Percentiles rank a stretch among this genome's conserved stretches.
phyloP scores from a whole-genome alignment of 2,113 vertebrate species.

The Tapirus terrestris region DNA sequence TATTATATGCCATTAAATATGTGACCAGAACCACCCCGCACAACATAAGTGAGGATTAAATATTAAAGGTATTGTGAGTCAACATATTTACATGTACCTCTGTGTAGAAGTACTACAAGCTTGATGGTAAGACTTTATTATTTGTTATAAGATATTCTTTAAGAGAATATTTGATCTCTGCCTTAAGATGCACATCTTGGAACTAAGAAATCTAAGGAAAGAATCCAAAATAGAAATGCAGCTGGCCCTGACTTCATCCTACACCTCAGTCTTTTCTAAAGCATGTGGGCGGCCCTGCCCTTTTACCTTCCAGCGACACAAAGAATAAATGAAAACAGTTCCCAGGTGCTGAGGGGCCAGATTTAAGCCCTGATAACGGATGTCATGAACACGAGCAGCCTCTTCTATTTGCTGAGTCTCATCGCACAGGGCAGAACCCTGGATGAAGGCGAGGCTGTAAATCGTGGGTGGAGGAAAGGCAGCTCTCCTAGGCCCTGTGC shows the following conservation, averaged over 20 bases:
- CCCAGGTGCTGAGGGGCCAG: constrained; percentile 9
- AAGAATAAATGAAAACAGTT: constrained; percentile 35
- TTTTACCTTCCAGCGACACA: not conserved
- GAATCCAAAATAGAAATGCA: too few relatives aligned
- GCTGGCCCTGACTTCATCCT: not conserved
- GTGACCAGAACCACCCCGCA: not conserved
- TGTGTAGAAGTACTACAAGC: not conserved
- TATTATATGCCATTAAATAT: not conserved
- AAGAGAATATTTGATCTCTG: not conserved
- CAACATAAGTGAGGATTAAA: not conserved
- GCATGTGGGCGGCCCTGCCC: not conserved
- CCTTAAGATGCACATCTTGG: not conserved
- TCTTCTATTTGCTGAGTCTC: constrained; percentile 46
- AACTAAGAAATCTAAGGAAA: not conserved
- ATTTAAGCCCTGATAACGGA: constrained; percentile 41
- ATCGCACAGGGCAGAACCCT: not conserved
- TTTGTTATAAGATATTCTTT: not conserved
- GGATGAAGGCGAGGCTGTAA: constrained; percentile 48
- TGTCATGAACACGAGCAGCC: not conserved
- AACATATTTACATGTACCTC: not conserved
- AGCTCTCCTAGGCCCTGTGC: not conserved
- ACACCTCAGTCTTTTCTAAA: not conserved
- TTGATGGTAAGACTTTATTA: not conserved
- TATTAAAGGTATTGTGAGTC: not conserved
- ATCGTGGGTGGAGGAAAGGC: constrained; percentile 69